Conservation (phyloP, 1,140 invertebrate genomes). For the Drosophila orosa region DNA sequence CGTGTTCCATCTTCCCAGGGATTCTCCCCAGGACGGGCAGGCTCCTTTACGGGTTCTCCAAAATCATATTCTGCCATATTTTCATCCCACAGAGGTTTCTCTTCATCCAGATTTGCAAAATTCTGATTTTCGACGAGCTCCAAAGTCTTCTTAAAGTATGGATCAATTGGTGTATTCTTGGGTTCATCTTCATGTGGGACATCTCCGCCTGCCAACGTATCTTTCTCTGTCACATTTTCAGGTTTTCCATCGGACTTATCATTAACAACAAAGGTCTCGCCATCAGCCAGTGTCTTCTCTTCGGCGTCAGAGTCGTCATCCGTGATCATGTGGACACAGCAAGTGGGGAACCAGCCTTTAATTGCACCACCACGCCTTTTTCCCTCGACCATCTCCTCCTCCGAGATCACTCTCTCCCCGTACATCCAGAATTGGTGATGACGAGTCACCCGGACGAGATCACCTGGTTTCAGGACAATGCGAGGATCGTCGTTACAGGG, state of each 20-base stretch:
- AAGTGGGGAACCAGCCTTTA: constrained; percentile 93
- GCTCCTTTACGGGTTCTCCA: background rate
- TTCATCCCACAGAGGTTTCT: background rate
- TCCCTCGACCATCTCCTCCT: constrained; percentile 29
- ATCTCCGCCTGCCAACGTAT: background rate
- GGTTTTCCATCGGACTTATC: too few species aligned
- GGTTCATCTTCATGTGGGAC: background rate
- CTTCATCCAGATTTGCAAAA: background rate
- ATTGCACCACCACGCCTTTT: constrained; percentile 27
- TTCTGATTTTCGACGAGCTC: background rate
- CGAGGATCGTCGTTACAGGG: constrained; percentile 94
- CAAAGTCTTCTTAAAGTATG: background rate
- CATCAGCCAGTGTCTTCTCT: background rate
- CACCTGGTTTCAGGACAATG: constrained; percentile 89
- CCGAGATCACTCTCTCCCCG: constrained; percentile 87
- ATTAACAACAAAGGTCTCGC: background rate
- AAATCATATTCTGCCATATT: background rate
- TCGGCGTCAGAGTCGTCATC: background rate
- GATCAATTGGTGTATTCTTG: background rate
- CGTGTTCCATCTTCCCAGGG: constrained; percentile 2
- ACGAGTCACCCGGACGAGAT: constrained; percentile 92
- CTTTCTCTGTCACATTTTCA: too few species aligned
- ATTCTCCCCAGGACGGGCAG: background rate
- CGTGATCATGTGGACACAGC: constrained; percentile 87
- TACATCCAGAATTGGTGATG: constrained; percentile 94